These are phyloP conservation scores for Ailuropoda melanoleuca DNA, from an alignment of 2,113 vertebrate species.

Conservation along the genomic window DNA sequence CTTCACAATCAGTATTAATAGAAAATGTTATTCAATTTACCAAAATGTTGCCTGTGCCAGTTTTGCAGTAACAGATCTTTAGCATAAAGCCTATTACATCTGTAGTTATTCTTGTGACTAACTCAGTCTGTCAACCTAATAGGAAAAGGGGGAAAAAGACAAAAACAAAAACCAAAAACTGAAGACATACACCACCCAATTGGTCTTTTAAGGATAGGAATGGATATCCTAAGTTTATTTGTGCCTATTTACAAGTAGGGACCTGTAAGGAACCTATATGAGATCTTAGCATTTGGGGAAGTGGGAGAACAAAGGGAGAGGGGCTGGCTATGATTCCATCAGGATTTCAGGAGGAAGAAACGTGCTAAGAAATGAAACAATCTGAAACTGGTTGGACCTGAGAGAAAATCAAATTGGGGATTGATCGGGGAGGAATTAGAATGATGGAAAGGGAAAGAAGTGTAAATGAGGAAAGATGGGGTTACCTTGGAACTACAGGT, in stretches of 20 bases:
- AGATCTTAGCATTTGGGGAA: not conserved
- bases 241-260: not conserved
- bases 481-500: not conserved
- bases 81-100: not conserved
- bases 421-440: not conserved
- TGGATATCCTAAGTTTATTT: not conserved
- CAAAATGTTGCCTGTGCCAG: not conserved
- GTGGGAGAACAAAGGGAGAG: not conserved
- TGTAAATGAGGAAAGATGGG: not conserved
- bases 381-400: not conserved
- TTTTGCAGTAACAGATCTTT: not conserved
- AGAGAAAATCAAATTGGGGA: not conserved
- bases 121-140: not conserved
- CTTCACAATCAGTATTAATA: not conserved
- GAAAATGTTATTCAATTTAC: slow-evolving; percentile 1
- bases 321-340: not conserved
- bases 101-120: not conserved
- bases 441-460: not conserved
- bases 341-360: not conserved
- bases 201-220: not conserved
- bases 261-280: not conserved
- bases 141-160: not conserved
- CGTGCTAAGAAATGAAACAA: not conserved
- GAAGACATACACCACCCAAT: not conserved
- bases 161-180: not conserved